Evolutionary conservation across 37 sponge, comb jelly and placozoan species (phyloP), one percentile per base, ranked within the genome.

Genomic region (Halisarca cf. caerulea): DNA sequence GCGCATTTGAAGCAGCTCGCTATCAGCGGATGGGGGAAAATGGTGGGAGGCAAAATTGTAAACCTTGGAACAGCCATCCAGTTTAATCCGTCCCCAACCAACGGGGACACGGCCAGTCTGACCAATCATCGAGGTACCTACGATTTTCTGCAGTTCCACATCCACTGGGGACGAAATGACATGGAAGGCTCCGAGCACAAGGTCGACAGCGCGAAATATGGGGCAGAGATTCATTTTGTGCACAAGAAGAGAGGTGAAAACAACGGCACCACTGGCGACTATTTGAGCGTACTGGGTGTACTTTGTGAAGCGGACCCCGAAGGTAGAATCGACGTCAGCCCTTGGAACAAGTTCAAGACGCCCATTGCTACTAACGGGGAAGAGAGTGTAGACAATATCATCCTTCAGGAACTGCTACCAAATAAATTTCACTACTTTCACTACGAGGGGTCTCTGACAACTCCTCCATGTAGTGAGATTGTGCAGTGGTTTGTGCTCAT

Each of bases 401-500:
- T 58, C 17, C 47, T 54, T 2, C 7, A 14, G 8, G 73, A 85
- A 5, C 66, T 88, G 9, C 79, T 91, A 1, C 92, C 92, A 9
- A 14, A 17, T 2, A 54, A 72, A 53, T 38, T 25, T 20, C 43
- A 72, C 57, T 91, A 91, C 59, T 91, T 73, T 36, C 35, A 84
- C 82, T 91, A 87, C 55, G 66, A 79, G 43, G 91, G 91, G 0
- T 91, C 92, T 2, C 88, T 91, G 20, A 91, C 92, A 17, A 88
- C 88, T 28, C 92, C 92, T 0, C 69, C 37, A 0, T 91, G 86
- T 70, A 58, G 25, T 64, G 92, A 91, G 33, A 38, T 21, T 28
- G 92, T 91, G 41, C 88, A 87, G 33, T 91, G 92, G 92, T 85
- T 91, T 75, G 88, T 91, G 37, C 35, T 91, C 40, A 53, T 82